Base-by-base conservation (phyloP, 2,888 invertebrate species). In the Isoperla grammatica region DNA sequence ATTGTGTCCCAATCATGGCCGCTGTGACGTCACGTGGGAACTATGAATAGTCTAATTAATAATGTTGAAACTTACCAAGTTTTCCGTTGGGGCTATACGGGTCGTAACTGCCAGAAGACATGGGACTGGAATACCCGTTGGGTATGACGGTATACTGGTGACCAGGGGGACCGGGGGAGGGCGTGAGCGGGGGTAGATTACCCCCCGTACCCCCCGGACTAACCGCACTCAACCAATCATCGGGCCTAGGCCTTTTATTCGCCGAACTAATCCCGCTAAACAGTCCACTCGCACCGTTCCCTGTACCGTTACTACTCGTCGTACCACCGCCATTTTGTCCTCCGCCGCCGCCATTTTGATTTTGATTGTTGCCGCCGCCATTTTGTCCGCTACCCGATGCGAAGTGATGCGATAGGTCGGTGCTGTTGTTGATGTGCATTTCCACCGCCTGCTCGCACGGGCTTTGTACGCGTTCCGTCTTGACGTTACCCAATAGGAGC, bases 41-140 rank as follows among this genome's bases (percentile, higher is more conserved):
- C n/a, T n/a, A n/a, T n/a, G n/a, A n/a, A n/a, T n/a, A n/a, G n/a
- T n/a, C n/a, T n/a, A n/a, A n/a, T n/a, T n/a, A n/a, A n/a, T n/a
- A n/a, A 29, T 4, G 29, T 29, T 29, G 29, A 29, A 29, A 81
- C 88, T 85, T 69, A 90, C 91, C 89, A 81, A 88, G 84, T 82
- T 90, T 91, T 71, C 89, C 90, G 76, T 88, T 90, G 66, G 91
- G 91, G 78, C 90, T 91, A 75, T 91, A 91, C 1, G 90, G 90
- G 69, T 91, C 91, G 78, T 91, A 92, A 82, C 90, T 91, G 15
- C 89, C 87, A 57, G 90, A 90, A 79, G 90, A 84, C 59, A 71
- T 68, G 17, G 91, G 90, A 67, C 90, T 90, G 56, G 90, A 87
- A 75, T 90, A 92, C 58, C 91, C 91, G 42, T 66, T 67, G 70